phyloP scores from a whole-genome alignment of 2,888 invertebrate genomes.

The Marronus borbonicus region DNA sequence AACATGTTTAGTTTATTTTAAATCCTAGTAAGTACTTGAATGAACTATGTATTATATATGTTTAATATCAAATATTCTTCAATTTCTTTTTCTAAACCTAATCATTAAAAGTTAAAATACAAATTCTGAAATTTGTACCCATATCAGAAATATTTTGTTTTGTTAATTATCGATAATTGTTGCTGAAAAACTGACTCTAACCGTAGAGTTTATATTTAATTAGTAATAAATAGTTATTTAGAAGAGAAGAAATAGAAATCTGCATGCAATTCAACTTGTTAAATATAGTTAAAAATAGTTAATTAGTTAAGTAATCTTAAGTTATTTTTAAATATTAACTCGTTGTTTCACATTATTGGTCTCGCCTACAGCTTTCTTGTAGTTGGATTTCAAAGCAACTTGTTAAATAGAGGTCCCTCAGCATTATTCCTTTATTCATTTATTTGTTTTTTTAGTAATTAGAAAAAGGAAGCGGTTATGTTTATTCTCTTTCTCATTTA shows the following conservation, averaged over 20 bases:
- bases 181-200: conserved; percentile 47
- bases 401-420: conserved; percentile 21
- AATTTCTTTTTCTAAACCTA: conserved; percentile 51
- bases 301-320: conserved; percentile 16
- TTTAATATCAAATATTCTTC: conserved; percentile 43
- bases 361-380: conserved; percentile 48
- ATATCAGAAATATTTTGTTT: conserved; percentile 56
- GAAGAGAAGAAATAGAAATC: conserved; percentile 49
- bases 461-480: conserved; percentile 45
- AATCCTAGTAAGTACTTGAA: conserved; percentile 54
- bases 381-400: conserved; percentile 56
- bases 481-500: conserved; percentile 49
- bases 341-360: conserved; percentile 52
- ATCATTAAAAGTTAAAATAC: conserved; percentile 54
- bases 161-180: conserved; percentile 28
- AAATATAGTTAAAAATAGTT: background rate
- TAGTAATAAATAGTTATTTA: conserved; percentile 9
- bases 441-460: conserved; percentile 1
- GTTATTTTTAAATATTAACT: conserved; percentile 38
- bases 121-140: conserved; percentile 57
- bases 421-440: conserved; percentile 37
- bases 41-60: conserved; percentile 56
- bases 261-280: conserved; percentile 35
- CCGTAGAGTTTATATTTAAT: conserved; percentile 1
- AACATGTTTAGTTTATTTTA: conserved; percentile 12